Evolutionary conservation across 2,113 vertebrate genomes (phyloP).

Genomic region (Taxidea taxus): DNA sequence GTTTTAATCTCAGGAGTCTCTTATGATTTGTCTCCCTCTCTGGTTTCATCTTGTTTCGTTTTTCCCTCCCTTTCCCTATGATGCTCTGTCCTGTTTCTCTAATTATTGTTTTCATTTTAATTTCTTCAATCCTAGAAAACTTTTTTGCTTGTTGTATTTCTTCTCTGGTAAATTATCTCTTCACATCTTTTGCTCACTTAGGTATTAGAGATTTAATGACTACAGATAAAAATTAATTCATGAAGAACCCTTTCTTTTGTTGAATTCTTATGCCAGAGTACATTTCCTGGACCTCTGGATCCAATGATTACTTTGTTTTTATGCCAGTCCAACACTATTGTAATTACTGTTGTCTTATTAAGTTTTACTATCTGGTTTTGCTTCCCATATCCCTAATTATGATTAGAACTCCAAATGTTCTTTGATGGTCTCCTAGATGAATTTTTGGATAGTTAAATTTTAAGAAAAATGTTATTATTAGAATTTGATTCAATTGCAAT

Average conservation of each 20-base stretch:
- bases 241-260: background rate
- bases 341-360: slow-evolving; percentile 8
- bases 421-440: slow-evolving; percentile 2
- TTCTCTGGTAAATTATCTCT: background rate
- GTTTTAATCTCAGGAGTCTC: too few species aligned
- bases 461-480: background rate
- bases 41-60: too few species aligned
- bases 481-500: slow-evolving; percentile 1
- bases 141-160: background rate
- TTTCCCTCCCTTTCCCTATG: too few species aligned
- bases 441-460: background rate
- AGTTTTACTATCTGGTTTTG: background rate
- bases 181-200: background rate
- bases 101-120: background rate
- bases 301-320: background rate
- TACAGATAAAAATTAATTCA: background rate
- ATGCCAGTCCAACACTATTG: background rate
- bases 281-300: slow-evolving; percentile 1
- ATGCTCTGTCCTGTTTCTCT: too few species aligned
- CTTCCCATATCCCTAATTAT: background rate
- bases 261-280: background rate
- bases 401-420: background rate
- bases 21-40: too few species aligned
- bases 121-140: slow-evolving; percentile 28
- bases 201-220: background rate